Evolutionary conservation across 2,113 vertebrate genomes (phyloP).

Genomic region (Marmota monax): DNA sequence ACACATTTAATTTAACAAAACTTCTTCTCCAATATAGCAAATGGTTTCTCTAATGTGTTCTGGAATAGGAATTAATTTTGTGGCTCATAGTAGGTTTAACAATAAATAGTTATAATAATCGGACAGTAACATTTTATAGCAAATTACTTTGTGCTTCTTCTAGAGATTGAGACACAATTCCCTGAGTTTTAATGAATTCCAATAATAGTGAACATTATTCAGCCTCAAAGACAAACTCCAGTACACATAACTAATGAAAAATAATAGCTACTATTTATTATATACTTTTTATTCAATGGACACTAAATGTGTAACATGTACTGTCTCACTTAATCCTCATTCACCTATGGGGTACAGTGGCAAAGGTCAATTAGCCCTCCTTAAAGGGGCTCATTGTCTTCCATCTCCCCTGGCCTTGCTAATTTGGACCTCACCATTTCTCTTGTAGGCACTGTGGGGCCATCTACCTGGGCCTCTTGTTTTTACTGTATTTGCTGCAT

Average conservation of each 20-base stretch:
- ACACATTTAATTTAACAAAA: not conserved
- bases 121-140: not conserved
- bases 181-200: not conserved
- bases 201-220: not conserved
- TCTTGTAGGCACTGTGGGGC: not conserved
- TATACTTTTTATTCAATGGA: not conserved
- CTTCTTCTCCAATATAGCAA: not conserved
- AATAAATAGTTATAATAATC: not conserved
- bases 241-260: not conserved
- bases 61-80: not conserved
- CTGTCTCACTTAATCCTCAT: not conserved
- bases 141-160: constrained; percentile 25
- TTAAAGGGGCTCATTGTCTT: not conserved
- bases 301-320: not conserved
- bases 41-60: not conserved
- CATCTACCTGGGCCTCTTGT: not conserved
- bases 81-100: not conserved
- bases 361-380: not conserved
- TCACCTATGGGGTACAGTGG: not conserved
- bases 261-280: not conserved
- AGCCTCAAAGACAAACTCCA: not conserved
- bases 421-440: not conserved
- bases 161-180: not conserved
- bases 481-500: not conserved
- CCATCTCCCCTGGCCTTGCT: not conserved